phyloP scores from a whole-genome alignment of 2,797 vertebrate genomes.

The Hephaestus fuliginosus region DNA sequence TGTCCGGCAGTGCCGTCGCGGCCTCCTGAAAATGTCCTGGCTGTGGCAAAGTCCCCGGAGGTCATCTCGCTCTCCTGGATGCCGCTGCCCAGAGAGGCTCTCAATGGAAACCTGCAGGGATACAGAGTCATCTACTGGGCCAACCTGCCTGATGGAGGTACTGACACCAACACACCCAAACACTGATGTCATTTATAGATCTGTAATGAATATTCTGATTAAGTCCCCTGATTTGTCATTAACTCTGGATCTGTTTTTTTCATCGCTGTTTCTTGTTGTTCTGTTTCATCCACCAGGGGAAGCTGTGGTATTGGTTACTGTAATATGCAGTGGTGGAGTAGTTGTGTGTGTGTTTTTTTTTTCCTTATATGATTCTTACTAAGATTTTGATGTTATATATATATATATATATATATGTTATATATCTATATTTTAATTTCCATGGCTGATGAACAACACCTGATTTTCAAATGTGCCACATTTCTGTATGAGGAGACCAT shows the following conservation, averaged over 20 bases:
- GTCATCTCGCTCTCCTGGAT: slow-evolving; percentile 98
- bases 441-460: background rate
- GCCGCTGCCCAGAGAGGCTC: slow-evolving; percentile 92
- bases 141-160: slow-evolving; percentile 97
- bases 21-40: slow-evolving; percentile 96
- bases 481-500: background rate
- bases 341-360: background rate
- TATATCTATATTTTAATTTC: background rate
- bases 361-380: background rate
- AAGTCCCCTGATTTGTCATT: background rate
- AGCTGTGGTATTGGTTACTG: slow-evolving; percentile 44
- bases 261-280: slow-evolving; percentile 4
- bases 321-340: background rate
- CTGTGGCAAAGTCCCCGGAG: slow-evolving; percentile 95
- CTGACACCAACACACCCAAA: background rate
- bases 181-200: background rate
- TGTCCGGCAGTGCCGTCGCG: slow-evolving; percentile 92
- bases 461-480: slow-evolving; percentile 2
- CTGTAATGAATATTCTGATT: background rate
- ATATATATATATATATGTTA: no score
- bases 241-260: background rate
- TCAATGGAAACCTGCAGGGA: slow-evolving; percentile 98
- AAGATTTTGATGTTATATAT: background rate
- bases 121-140: slow-evolving; percentile 99
- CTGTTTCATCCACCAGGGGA: slow-evolving; percentile 57